Conservation (phyloP, 2,797 vertebrate species). For the Myripristis murdjan region DNA sequence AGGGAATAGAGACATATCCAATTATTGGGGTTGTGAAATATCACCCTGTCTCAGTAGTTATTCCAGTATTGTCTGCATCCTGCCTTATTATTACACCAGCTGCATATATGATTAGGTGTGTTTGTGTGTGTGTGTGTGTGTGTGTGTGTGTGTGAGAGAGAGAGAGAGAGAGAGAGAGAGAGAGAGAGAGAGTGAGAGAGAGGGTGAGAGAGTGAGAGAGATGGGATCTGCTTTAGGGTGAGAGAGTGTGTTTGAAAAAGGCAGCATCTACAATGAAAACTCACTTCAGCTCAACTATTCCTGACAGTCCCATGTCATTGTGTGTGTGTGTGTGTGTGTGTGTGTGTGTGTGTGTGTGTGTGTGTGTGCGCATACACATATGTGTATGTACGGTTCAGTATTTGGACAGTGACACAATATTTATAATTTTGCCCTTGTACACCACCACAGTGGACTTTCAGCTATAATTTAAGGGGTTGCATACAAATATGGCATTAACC, state of each 20-base stretch:
- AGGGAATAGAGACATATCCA: constrained; percentile 81
- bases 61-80: constrained; percentile 68
- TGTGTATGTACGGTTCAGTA: no score
- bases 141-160: constrained; percentile 11
- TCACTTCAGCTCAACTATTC: constrained; percentile 65
- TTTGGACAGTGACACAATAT: no score
- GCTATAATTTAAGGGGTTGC: no score
- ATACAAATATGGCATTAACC: no score
- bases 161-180: not conserved
- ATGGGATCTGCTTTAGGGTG: constrained; percentile 15
- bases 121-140: constrained; percentile 25
- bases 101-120: constrained; percentile 69
- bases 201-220: not conserved
- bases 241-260: constrained; percentile 43
- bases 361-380: no score
- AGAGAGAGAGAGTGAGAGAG: constrained; percentile 1
- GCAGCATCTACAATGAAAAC: constrained; percentile 54
- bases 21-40: constrained; percentile 82
- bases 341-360: constrained; percentile 12
- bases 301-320: constrained; percentile 60
- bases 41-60: constrained; percentile 72
- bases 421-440: no score
- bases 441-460: no score
- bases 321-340: constrained; percentile 27
- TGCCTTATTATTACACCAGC: constrained; percentile 71